These are phyloP conservation scores for Triplophysa rosa DNA, from an alignment of 2,113 vertebrate genomes.

Conservation along the genomic window DNA sequence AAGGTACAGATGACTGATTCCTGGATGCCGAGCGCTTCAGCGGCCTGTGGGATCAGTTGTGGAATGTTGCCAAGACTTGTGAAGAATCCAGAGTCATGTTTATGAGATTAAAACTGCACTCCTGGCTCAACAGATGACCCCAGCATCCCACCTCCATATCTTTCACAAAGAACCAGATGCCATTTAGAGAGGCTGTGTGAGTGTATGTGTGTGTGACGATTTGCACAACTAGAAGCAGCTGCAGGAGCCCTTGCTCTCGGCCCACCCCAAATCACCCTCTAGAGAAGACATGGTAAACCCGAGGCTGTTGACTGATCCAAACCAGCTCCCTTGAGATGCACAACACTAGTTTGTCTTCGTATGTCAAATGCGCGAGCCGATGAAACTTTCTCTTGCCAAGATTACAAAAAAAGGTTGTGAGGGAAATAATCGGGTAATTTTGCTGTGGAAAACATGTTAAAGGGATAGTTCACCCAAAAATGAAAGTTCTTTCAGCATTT, in stretches of 20 bases:
- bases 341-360: conserved; percentile 42
- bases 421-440: background rate
- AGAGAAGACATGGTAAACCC: conserved; percentile 38
- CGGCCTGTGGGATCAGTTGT: conserved; percentile 23
- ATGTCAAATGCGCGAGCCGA: conserved; percentile 25
- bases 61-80: conserved; percentile 33
- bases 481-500: no score
- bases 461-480: no score
- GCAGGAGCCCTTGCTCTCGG: conserved; percentile 17
- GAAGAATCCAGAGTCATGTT: conserved; percentile 32
- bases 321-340: conserved; percentile 38
- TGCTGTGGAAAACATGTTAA: background rate
- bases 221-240: conserved; percentile 46
- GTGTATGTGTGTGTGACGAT: background rate
- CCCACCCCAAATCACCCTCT: conserved; percentile 35
- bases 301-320: conserved; percentile 46
- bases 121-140: conserved; percentile 28
- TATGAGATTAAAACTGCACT: conserved; percentile 40
- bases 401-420: conserved; percentile 1
- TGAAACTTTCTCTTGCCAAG: background rate
- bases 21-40: conserved; percentile 9
- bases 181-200: conserved; percentile 15
- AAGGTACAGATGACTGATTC: conserved; percentile 28
- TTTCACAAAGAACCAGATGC: conserved; percentile 35
- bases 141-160: conserved; percentile 34